A percentile compares a stretch with the other conserved stretches of the same genome.
Evolutionary conservation across 2,797 vertebrate genomes (phyloP).

Genomic region (Rhinatrema bivittatum): DNA sequence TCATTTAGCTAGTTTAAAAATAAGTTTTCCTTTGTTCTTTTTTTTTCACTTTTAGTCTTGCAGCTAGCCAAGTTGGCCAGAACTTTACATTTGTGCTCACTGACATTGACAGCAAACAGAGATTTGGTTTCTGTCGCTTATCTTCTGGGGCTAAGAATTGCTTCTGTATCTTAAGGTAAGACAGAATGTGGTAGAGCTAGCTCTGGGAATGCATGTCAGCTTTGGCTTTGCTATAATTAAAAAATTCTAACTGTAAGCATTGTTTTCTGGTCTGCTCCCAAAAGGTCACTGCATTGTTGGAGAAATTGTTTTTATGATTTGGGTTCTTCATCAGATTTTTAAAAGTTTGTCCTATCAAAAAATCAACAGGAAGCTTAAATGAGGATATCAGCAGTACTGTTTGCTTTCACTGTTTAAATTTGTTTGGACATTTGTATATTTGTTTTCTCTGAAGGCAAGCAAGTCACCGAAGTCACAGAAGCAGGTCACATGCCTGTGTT

Average conservation of each 20-base stretch:
- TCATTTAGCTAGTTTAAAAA: slow-evolving; percentile 25
- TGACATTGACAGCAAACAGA: slow-evolving; percentile 79
- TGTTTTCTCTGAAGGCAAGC: slow-evolving; percentile 35
- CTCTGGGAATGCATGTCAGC: slow-evolving; percentile 25
- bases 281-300: slow-evolving; percentile 49
- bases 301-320: slow-evolving; percentile 40
- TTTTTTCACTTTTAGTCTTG: slow-evolving; percentile 55
- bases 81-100: slow-evolving; percentile 78
- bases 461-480: no score
- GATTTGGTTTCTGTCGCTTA: slow-evolving; percentile 74
- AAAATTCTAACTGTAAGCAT: slow-evolving; percentile 43
- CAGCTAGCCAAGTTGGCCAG: slow-evolving; percentile 71
- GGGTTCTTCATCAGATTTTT: slow-evolving; percentile 44
- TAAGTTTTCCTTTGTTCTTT: slow-evolving; percentile 32
- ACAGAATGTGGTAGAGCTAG: slow-evolving; percentile 17
- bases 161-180: slow-evolving; percentile 83
- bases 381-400: no score
- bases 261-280: slow-evolving; percentile 42
- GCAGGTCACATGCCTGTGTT: slow-evolving; percentile 12
- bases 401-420: no score
- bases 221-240: slow-evolving; percentile 31
- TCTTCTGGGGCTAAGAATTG: slow-evolving; percentile 78
- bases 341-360: no score
- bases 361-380: no score
- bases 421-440: slow-evolving; percentile 51